A percentile compares a stretch with the other conserved stretches of the same genome.
Conservation (phyloP, 2,797 vertebrate species). For the Anas bahamensis region DNA sequence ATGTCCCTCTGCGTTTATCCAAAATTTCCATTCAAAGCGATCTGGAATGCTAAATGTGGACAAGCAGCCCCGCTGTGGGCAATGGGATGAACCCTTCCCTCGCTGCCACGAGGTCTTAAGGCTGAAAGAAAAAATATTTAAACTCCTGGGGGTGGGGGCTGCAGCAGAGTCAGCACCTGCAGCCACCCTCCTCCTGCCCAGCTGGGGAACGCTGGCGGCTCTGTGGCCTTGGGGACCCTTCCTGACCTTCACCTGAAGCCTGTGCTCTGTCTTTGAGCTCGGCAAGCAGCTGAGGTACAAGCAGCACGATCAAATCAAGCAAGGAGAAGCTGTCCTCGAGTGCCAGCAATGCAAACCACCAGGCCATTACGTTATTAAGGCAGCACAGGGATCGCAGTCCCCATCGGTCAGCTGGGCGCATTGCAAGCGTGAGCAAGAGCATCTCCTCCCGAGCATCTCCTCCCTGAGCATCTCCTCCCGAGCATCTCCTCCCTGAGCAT, state of each 20-base stretch:
- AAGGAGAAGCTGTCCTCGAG: background rate
- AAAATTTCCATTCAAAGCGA: background rate
- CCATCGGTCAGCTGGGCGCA: background rate
- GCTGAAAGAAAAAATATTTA: background rate
- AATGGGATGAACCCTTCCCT: background rate
- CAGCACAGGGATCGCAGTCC: fast-evolving
- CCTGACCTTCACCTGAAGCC: background rate
- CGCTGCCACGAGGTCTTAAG: background rate
- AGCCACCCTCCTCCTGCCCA: background rate
- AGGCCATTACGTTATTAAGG: background rate
- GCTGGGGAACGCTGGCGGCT: fast-evolving
- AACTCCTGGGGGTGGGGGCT: too few relatives aligned
- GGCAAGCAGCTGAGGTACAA: background rate
- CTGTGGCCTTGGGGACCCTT: background rate
- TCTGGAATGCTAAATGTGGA: fast-evolving
- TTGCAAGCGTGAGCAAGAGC: background rate
- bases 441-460: too few relatives aligned
- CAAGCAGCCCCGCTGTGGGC: background rate
- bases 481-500: too few relatives aligned
- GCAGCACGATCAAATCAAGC: background rate
- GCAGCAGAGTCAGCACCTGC: background rate
- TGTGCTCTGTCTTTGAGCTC: background rate
- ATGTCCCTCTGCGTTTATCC: background rate
- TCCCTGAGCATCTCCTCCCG: too few relatives aligned
- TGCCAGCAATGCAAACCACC: background rate